Percentiles rank a stretch among this genome's conserved stretches.
Evolutionary conservation across 2,113 vertebrate species (phyloP).

Genomic region (Clarias batrachus): DNA sequence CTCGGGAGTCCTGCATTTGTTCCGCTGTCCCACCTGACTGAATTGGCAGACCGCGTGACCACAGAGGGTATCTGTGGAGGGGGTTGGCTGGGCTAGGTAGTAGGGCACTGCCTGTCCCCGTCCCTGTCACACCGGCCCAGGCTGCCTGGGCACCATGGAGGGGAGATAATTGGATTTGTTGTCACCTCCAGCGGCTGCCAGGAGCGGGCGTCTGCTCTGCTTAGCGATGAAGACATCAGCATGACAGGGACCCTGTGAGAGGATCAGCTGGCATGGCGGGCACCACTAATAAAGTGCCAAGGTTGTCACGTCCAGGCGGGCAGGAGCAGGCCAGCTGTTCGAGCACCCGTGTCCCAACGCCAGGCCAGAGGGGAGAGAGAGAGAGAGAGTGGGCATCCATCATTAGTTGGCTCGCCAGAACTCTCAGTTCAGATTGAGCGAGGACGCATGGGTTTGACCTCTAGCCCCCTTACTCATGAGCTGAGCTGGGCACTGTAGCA

Average conservation of each 20-base stretch:
- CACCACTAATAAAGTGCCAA: constrained; percentile 90
- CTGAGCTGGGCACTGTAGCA: constrained; percentile 24
- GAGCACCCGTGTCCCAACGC: constrained; percentile 56
- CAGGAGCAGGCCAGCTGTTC: constrained; percentile 88
- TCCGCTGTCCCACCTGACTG: constrained; percentile 30
- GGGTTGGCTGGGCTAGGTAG: constrained; percentile 12
- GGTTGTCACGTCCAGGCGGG: constrained; percentile 86
- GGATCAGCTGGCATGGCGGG: constrained; percentile 97
- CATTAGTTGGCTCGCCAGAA: constrained; percentile 16
- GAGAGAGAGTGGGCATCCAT: constrained; percentile 7
- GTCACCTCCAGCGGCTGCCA: constrained; percentile 97
- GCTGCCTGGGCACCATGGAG: constrained; percentile 84
- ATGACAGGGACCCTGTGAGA: constrained; percentile 92
- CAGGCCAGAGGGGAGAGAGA: constrained; percentile 35
- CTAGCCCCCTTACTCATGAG: constrained; percentile 35
- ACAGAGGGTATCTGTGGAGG: constrained; percentile 3
- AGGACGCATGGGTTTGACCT: constrained; percentile 45
- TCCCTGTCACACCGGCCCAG: constrained; percentile 71
- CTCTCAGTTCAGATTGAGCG: constrained; percentile 34
- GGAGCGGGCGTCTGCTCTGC: constrained; percentile 93
- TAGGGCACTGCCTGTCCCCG: constrained; percentile 65
- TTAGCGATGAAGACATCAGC: constrained; percentile 99
- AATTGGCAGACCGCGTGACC: constrained; percentile 26
- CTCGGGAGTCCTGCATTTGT: constrained; percentile 40
- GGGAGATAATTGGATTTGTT: constrained; percentile 99